Conservation (phyloP, 2,888 invertebrate species). For the Glaucopsyche alexis region DNA sequence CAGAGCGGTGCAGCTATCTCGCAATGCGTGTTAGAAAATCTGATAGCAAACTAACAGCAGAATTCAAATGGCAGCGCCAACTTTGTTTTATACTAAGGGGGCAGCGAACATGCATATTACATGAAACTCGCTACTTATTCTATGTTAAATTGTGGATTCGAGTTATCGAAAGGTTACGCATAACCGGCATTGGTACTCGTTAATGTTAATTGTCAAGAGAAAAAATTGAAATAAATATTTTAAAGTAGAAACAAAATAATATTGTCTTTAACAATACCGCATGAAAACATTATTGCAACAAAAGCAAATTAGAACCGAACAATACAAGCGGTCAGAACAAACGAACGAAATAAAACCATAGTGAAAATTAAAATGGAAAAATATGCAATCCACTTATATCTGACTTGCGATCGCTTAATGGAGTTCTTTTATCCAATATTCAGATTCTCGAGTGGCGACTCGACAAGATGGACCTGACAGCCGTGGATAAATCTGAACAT, state of each 20-base stretch:
- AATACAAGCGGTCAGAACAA: background rate
- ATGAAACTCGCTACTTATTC: conserved; percentile 39
- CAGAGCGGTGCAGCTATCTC: conserved; percentile 30
- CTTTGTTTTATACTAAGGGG: conserved; percentile 36
- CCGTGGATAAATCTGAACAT: conserved; percentile 17
- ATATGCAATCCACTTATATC: conserved; percentile 11
- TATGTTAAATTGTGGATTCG: conserved; percentile 36
- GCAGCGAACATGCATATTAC: conserved; percentile 39
- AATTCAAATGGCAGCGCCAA: conserved; percentile 35
- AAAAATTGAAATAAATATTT: background rate
- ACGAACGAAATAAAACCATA: conserved; percentile 10
- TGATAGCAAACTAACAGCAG: conserved; percentile 36
- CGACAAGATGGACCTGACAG: conserved; percentile 18
- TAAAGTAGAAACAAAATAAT: too few relatives aligned
- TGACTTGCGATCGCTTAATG: conserved; percentile 20
- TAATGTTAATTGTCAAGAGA: background rate
- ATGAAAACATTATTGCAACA: background rate
- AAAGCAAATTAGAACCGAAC: background rate
- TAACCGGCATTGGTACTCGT: background rate
- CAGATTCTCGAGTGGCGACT: conserved; percentile 12
- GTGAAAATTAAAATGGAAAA: conserved; percentile 15
- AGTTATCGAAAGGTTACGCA: conserved; percentile 35
- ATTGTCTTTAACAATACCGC: background rate
- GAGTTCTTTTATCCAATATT: conserved; percentile 28
- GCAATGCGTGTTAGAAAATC: conserved; percentile 38